Evolutionary conservation across 2,113 vertebrate species (phyloP).

Genomic region (Bos javanicus): DNA sequence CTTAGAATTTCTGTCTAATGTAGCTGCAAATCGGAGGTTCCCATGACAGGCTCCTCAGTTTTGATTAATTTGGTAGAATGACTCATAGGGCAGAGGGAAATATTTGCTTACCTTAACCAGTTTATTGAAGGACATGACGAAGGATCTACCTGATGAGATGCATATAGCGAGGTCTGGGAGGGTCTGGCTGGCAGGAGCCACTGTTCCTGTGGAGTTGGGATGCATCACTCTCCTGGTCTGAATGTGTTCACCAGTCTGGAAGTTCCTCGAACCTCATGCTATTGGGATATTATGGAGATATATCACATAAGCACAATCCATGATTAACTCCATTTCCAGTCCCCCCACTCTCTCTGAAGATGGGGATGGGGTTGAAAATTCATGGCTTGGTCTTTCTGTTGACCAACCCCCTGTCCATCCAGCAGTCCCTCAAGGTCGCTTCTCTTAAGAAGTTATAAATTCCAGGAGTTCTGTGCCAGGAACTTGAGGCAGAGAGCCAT

Average conservation of each 20-base stretch:
- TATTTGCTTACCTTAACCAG: background rate
- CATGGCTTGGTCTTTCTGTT: background rate
- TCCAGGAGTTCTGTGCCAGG: background rate
- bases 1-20: background rate
- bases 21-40: background rate
- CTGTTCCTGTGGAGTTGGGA: background rate
- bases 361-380: background rate
- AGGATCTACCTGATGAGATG: background rate
- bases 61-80: background rate
- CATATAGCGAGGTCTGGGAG: background rate
- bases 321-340: background rate
- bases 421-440: background rate
- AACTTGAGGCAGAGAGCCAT: background rate
- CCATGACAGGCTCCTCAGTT: background rate
- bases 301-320: background rate
- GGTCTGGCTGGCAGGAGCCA: background rate
- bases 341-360: background rate
- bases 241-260: background rate
- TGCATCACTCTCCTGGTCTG: background rate
- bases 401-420: background rate
- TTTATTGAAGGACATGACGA: background rate
- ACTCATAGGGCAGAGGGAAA: background rate
- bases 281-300: background rate
- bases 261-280: background rate
- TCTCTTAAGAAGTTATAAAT: background rate